Percentiles rank a stretch among this genome's conserved stretches.
phyloP scores from a whole-genome alignment of 2,797 vertebrate species.

The Pangasius sanitwongsei region DNA sequence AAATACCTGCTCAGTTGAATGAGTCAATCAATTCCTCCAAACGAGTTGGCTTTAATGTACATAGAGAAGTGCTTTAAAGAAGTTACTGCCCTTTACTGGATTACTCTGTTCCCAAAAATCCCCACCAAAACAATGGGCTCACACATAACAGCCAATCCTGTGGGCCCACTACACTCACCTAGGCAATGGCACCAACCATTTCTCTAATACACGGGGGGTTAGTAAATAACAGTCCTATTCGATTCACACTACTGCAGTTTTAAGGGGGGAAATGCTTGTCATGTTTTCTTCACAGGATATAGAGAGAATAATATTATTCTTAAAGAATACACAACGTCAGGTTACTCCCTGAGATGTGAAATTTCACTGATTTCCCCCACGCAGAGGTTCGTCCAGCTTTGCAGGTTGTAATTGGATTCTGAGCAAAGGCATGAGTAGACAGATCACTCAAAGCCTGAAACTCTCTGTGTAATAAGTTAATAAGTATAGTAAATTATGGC shows the following conservation, averaged over 20 bases:
- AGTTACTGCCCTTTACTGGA: constrained; percentile 33
- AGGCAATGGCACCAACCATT: constrained; percentile 71
- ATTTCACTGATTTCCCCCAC: constrained; percentile 28
- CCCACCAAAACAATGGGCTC: constrained; percentile 68
- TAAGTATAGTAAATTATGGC: neutral
- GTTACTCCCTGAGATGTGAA: neutral
- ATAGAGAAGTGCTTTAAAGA: neutral
- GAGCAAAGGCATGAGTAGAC: constrained; percentile 61
- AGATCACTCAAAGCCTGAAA: neutral
- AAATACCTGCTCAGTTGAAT: constrained; percentile 47
- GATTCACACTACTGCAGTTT: neutral
- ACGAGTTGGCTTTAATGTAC: constrained; percentile 6
- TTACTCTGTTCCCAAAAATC: constrained; percentile 54
- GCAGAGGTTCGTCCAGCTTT: constrained; percentile 63
- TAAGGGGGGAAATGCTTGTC: neutral
- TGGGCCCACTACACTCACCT: constrained; percentile 70
- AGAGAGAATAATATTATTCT: neutral
- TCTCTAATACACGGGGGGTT: constrained; percentile 1
- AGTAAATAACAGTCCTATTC: neutral
- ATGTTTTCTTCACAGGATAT: neutral
- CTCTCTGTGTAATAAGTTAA: neutral
- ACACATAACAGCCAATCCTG: constrained; percentile 67
- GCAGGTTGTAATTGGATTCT: constrained; percentile 74
- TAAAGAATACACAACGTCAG: neutral
- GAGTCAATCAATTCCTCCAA: neutral